Evolutionary conservation across 2,113 vertebrate species (phyloP).

Genomic region (Orientallactaga bullata): DNA sequence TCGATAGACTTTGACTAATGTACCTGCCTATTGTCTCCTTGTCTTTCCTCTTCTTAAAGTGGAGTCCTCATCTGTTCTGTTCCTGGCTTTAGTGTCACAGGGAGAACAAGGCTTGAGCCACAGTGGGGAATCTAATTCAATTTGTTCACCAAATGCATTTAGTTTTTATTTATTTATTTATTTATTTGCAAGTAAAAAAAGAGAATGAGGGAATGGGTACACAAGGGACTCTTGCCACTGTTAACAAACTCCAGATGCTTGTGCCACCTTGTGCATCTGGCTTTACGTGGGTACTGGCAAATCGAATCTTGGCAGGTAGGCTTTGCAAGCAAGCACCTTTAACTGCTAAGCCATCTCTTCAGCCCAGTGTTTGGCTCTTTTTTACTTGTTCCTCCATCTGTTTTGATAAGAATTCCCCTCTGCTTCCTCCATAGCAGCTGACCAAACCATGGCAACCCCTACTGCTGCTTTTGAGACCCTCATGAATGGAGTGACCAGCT

Average conservation of each 20-base stretch:
- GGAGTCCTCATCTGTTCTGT: neutral
- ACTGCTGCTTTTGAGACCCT: constrained; percentile 68
- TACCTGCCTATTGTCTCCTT: neutral
- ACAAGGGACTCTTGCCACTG: too few relatives aligned
- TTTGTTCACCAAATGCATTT: neutral
- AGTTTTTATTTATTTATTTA: neutral
- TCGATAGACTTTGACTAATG: neutral
- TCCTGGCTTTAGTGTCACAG: neutral
- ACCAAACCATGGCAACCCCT: constrained; percentile 28
- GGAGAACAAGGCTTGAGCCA: neutral
- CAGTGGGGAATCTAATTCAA: too few relatives aligned
- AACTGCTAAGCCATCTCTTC: neutral
- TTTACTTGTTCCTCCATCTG: neutral
- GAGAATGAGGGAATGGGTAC: too few relatives aligned
- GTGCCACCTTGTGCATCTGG: too few relatives aligned
- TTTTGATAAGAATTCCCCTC: neutral
- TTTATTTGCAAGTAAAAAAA: too few relatives aligned
- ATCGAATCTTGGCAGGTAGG: too few relatives aligned
- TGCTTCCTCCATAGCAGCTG: neutral
- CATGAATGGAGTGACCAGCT: constrained; percentile 72
- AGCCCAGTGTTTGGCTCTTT: too few relatives aligned
- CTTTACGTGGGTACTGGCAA: too few relatives aligned
- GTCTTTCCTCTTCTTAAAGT: neutral
- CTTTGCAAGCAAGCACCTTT: too few relatives aligned
- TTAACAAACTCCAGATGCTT: too few relatives aligned